Evolutionary conservation across 2,888 invertebrate species (phyloP).

Genomic region (Plebejus argus): DNA sequence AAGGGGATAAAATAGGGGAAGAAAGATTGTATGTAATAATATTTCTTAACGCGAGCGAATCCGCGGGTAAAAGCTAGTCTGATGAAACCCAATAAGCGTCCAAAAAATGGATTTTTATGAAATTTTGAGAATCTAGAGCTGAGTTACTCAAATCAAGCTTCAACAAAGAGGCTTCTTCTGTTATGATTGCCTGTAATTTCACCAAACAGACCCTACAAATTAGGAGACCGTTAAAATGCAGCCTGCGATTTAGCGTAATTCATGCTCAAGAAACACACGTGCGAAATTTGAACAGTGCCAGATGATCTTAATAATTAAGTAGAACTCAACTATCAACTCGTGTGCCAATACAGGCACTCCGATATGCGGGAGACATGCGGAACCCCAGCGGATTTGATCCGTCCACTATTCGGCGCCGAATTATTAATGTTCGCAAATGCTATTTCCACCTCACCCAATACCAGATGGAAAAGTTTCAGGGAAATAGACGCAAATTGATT

Average conservation of each 20-base stretch:
- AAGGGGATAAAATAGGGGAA: too few species aligned
- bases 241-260: not conserved
- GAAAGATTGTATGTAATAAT: too few species aligned
- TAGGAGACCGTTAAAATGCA: not conserved
- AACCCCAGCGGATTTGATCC: slow-evolving; percentile 50
- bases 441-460: slow-evolving; percentile 46
- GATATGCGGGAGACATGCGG: slow-evolving; percentile 33
- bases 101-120: too few species aligned
- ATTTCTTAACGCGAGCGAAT: too few species aligned
- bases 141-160: too few species aligned
- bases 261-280: not conserved
- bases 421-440: slow-evolving; percentile 53
- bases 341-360: slow-evolving; percentile 27
- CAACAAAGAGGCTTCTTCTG: not conserved
- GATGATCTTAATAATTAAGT: not conserved
- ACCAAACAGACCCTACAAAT: not conserved
- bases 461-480: slow-evolving; percentile 44
- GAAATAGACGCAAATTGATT: slow-evolving; percentile 44
- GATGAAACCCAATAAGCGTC: not conserved
- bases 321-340: slow-evolving; percentile 17
- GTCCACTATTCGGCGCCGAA: slow-evolving; percentile 52
- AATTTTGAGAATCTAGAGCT: too few species aligned
- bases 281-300: not conserved
- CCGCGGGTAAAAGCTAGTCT: too few species aligned
- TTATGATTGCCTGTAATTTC: not conserved